Conservation (phyloP, 2,113 vertebrate species). For the Perca fluviatilis region DNA sequence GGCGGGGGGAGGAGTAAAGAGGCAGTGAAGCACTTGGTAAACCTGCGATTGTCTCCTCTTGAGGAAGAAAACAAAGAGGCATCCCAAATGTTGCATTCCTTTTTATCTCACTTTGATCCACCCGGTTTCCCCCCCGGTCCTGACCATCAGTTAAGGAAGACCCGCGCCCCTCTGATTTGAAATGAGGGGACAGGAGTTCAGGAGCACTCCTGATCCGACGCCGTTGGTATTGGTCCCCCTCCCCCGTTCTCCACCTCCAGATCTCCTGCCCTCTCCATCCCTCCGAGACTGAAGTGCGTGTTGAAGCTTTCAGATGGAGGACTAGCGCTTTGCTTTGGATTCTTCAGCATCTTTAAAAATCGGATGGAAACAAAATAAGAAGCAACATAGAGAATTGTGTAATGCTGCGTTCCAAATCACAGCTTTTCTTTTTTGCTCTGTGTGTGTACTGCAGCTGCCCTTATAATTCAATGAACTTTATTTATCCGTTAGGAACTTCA, state of each 20-base stretch:
- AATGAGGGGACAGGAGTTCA: conserved; percentile 65
- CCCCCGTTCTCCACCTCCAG: conserved; percentile 47
- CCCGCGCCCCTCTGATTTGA: conserved; percentile 52
- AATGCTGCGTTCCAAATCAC: not conserved
- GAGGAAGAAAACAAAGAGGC: conserved; percentile 45
- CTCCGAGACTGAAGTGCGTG: conserved; percentile 64
- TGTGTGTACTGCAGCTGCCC: no score
- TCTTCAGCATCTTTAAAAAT: conserved; percentile 77
- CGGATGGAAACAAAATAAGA: not conserved
- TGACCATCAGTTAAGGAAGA: conserved; percentile 57
- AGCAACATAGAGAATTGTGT: not conserved
- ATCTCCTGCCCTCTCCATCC: conserved; percentile 52
- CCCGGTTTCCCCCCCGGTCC: conserved; percentile 31
- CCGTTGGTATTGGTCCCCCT: conserved; percentile 60
- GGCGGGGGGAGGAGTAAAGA: conserved; percentile 60
- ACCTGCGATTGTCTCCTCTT: conserved; percentile 55
- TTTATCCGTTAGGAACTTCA: no score
- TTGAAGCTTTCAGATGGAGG: conserved; percentile 34
- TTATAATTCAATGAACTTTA: no score
- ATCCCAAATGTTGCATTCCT: conserved; percentile 72
- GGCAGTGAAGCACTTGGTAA: conserved; percentile 68
- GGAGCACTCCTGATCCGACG: conserved; percentile 74
- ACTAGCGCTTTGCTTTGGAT: conserved; percentile 82
- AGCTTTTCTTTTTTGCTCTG: no score
- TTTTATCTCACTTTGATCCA: conserved; percentile 54